Conservation (phyloP, 2,797 vertebrate species). For the Adelosebastes latens region DNA sequence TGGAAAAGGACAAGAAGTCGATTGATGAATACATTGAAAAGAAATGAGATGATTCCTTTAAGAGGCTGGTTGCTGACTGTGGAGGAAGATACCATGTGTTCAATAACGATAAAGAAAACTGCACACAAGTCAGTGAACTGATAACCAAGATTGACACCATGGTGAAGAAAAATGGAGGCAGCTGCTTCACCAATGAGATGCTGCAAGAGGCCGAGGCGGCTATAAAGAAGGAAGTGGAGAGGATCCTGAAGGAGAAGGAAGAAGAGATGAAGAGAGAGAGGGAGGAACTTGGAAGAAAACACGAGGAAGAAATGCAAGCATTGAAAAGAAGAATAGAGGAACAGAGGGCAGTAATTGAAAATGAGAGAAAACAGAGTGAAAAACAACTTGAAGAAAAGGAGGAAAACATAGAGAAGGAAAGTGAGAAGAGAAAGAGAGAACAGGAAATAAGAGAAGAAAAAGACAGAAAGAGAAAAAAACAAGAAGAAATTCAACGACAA, state of each 20-base stretch:
- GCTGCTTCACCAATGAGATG: conserved; percentile 33
- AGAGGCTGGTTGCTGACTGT: conserved; percentile 6
- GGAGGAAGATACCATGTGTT: conserved; percentile 27
- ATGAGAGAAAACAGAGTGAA: background rate
- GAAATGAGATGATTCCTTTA: background rate
- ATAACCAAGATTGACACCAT: background rate
- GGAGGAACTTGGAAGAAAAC: background rate
- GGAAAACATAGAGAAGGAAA: fast-evolving
- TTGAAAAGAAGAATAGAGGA: background rate
- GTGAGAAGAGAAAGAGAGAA: background rate
- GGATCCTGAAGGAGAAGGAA: background rate
- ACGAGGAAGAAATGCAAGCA: background rate
- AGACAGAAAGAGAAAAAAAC: background rate
- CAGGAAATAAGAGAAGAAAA: background rate
- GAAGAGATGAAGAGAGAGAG: conserved; percentile 9
- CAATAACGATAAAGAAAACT: background rate
- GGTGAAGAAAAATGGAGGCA: conserved; percentile 14
- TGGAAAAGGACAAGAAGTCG: fast-evolving
- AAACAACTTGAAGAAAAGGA: background rate
- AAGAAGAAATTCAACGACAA: background rate
- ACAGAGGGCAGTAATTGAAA: background rate
- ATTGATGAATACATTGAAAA: background rate
- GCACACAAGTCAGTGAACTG: background rate
- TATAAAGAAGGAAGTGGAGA: background rate
- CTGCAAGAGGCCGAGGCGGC: conserved; percentile 23